Conservation (phyloP, 2,888 invertebrate genomes). For the Venusia cambrica region DNA sequence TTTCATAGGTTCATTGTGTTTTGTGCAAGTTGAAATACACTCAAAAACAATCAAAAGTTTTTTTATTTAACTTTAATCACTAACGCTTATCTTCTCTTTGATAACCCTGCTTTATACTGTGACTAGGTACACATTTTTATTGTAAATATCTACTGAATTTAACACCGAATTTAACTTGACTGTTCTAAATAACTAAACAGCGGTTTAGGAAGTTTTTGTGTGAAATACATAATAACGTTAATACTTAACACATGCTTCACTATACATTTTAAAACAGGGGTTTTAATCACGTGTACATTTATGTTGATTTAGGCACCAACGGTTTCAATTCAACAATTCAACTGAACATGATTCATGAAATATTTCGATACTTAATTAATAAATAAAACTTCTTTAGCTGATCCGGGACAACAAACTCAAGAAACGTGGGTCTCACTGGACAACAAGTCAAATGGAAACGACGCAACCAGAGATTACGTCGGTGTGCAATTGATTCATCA, state of each 20-base stretch:
- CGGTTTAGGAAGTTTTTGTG: too few relatives aligned
- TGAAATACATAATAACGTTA: too few relatives aligned
- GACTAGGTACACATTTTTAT: too few relatives aligned
- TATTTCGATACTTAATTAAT: slow-evolving; percentile 5
- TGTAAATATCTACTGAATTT: too few relatives aligned
- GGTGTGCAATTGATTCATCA: slow-evolving; percentile 10
- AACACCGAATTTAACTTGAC: too few relatives aligned
- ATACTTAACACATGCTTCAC: too few relatives aligned
- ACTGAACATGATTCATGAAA: too few relatives aligned
- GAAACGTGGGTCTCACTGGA: slow-evolving; percentile 24
- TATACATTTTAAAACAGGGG: too few relatives aligned
- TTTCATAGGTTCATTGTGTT: neutral
- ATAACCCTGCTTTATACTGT: slow-evolving; percentile 8
- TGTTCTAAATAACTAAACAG: too few relatives aligned
- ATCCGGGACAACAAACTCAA: slow-evolving; percentile 32
- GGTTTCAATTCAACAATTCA: too few relatives aligned
- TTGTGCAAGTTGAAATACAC: slow-evolving; percentile 9
- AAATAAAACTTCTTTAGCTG: slow-evolving; percentile 33
- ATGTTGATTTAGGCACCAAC: too few relatives aligned
- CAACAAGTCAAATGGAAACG: slow-evolving; percentile 11
- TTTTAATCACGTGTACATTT: too few relatives aligned
- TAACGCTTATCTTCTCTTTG: slow-evolving; percentile 3
- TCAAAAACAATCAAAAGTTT: slow-evolving; percentile 10
- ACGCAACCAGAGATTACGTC: slow-evolving; percentile 8
- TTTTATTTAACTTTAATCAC: slow-evolving; percentile 22